Conservation (phyloP, 2,888 invertebrate genomes). For the Athalia rosae region DNA sequence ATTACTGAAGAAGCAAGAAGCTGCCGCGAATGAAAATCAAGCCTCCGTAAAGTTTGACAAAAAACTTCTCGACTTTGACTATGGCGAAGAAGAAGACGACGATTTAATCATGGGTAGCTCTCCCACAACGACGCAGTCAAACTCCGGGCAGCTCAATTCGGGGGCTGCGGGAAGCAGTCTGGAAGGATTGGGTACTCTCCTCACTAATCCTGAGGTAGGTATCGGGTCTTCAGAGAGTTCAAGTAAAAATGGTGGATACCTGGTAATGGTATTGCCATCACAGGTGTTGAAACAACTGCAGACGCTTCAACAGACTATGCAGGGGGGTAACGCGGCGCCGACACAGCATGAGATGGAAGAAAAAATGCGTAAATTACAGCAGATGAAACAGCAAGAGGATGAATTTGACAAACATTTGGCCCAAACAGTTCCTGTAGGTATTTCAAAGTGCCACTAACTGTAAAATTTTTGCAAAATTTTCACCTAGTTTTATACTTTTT, state of each 20-base stretch:
- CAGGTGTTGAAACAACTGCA: conserved; percentile 92
- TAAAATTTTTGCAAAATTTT: not conserved
- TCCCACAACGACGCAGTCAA: conserved; percentile 71
- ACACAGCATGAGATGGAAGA: conserved; percentile 82
- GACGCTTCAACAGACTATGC: conserved; percentile 79
- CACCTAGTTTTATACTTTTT: conserved; percentile 21
- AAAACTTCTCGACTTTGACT: conserved; percentile 92
- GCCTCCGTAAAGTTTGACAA: conserved; percentile 84
- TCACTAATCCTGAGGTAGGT: conserved; percentile 69
- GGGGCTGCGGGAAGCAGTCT: conserved; percentile 64
- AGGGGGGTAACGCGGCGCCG: conserved; percentile 60
- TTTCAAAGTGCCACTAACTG: conserved; percentile 9
- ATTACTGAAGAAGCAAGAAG: conserved; percentile 73
- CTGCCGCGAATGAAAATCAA: conserved; percentile 68
- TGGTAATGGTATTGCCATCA: not conserved
- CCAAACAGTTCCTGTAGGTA: conserved; percentile 81
- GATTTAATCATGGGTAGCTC: conserved; percentile 72
- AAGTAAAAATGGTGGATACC: too few species aligned
- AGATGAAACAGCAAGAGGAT: conserved; percentile 84
- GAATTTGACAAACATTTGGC: conserved; percentile 86
- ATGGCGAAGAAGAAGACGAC: conserved; percentile 94
- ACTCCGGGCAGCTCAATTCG: conserved; percentile 60
- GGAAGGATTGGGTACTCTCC: conserved; percentile 68
- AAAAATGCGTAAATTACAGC: conserved; percentile 80
- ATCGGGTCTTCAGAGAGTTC: too few species aligned